Evolutionary conservation across 53 echinoderm and acorn worm genomes (phyloP), one percentile per base, ranked within the genome.

Genomic region (Holothuria scabra): DNA sequence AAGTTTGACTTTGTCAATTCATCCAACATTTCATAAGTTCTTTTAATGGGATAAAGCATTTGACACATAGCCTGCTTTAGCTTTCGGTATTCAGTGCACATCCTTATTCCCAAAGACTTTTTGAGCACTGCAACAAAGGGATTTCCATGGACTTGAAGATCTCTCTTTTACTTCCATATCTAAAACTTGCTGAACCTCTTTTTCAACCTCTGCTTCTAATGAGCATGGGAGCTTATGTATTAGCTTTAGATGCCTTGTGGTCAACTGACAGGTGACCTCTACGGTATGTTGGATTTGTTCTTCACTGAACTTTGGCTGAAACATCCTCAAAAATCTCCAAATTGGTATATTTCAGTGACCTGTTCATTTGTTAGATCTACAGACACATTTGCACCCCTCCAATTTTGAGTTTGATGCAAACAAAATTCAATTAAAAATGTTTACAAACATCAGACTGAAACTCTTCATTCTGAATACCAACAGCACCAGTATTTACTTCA

Each of bases 1-100:
- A 37, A 90, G 7, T 83, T 72, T 4, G 90, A 86, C 58, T 58
- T 58, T 2, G 82, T n/a, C n/a, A 89, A 30, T 67, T 76, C 41
- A 41, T 68, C 69, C 12, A 68, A 6, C 35, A 68, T 32, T 21
- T 68, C 69, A 68, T 34, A 32, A 28, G 14, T 68, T 32, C 69
- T 34, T 21, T 32, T 32, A 10, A 68, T 32, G 2, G 69, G 69
- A 34, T 68, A 68, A 32, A 32, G 69, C 69, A 28, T 28, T 68
- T 10, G 69, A 4, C 2, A 70, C 56, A 0, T 86, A 0, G 83
- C 63, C 1, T 68, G 69, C 18, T 90, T 90, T 0, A 83, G 37
- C 7, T 71, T 84, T 8, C 57, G 0, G 21, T 84, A 84, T 23
- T 84, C 69, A 13, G 48, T 52, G n/a, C 68, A 84, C 12, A 84